phyloP scores from a whole-genome alignment of 2,797 vertebrate genomes.

The Toxotes lorentzi region DNA sequence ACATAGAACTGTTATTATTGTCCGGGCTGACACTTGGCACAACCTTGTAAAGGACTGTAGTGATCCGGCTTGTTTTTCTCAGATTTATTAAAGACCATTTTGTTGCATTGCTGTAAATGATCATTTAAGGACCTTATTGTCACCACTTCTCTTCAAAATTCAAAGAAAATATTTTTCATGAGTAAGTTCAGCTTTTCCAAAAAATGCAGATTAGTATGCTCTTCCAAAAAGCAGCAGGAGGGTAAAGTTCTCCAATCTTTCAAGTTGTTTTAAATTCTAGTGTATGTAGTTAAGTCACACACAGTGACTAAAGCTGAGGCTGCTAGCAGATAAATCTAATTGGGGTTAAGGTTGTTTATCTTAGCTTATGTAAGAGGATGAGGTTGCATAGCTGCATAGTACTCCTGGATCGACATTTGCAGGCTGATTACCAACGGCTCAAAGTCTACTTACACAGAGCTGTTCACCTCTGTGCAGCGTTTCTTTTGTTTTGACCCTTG shows the following conservation, averaged over 20 bases:
- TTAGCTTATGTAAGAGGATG: conserved; percentile 60
- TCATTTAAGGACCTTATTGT: neutral
- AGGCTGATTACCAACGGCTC: conserved; percentile 46
- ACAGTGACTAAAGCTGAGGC: neutral
- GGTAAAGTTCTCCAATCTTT: neutral
- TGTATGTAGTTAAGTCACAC: neutral
- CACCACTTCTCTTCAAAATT: neutral
- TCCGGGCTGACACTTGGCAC: neutral
- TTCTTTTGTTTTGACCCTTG: conserved; percentile 41
- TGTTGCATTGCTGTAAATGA: neutral
- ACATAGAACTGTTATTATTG: neutral
- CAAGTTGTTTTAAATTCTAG: neutral
- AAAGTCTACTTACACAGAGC: conserved; percentile 59
- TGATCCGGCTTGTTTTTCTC: neutral
- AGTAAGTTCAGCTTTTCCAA: neutral
- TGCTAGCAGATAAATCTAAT: conserved; percentile 6
- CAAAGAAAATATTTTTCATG: neutral
- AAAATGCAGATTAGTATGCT: neutral
- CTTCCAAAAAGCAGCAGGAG: neutral
- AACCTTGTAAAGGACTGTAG: accelerated
- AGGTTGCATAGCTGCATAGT: conserved; percentile 32
- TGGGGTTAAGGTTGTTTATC: conserved; percentile 31
- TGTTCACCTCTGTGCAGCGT: conserved; percentile 56
- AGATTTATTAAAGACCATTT: neutral
- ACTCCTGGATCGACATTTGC: conserved; percentile 17